Evolutionary conservation across 2,888 invertebrate genomes (phyloP).

Genomic region (Serrognathus titanus): DNA sequence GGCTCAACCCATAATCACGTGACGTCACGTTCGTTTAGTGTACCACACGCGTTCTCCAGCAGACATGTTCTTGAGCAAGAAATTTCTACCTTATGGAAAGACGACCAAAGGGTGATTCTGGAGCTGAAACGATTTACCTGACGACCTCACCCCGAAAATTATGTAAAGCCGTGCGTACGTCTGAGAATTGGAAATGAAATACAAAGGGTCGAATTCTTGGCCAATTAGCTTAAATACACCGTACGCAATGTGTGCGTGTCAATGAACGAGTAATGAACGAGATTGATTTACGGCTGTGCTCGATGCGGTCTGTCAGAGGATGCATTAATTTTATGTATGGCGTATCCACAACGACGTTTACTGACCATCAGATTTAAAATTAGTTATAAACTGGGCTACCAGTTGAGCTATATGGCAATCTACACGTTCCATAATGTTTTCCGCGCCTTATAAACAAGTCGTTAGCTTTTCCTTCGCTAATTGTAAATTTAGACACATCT

Average conservation of each 20-base stretch:
- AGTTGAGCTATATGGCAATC: too few relatives aligned
- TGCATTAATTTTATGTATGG: conserved; percentile 1
- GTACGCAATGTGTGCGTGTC: background rate
- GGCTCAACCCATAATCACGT: background rate
- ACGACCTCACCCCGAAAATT: too few relatives aligned
- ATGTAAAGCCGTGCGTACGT: too few relatives aligned
- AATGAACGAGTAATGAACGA: background rate
- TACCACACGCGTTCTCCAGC: too few relatives aligned
- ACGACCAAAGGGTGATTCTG: too few relatives aligned
- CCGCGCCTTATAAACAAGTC: too few relatives aligned
- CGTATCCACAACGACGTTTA: background rate
- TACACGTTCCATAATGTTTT: too few relatives aligned
- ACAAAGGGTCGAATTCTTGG: background rate
- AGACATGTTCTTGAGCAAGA: too few relatives aligned
- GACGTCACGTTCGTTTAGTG: background rate
- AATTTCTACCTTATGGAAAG: too few relatives aligned
- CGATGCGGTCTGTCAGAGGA: background rate
- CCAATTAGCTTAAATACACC: background rate
- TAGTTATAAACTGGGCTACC: background rate
- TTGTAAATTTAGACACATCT: too few relatives aligned
- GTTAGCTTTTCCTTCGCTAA: too few relatives aligned
- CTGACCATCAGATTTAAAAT: background rate
- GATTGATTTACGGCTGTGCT: background rate
- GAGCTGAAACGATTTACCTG: too few relatives aligned
- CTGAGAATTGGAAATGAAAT: background rate